Conservation (phyloP, 1,140 invertebrate species). For the Drosophila albomicans region DNA sequence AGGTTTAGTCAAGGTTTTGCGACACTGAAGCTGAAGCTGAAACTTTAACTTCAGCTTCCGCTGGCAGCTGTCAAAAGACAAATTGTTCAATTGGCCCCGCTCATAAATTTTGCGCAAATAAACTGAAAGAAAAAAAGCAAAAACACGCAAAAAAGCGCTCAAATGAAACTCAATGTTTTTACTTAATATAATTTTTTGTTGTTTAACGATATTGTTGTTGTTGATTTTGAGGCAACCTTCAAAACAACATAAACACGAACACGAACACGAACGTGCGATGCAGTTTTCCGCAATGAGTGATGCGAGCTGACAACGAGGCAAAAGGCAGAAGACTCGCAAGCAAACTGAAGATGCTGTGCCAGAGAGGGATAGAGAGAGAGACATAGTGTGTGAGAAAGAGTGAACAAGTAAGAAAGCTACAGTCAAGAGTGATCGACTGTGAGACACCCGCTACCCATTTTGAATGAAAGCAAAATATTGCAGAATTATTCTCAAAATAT, state of each 20-base stretch:
- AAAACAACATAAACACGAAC: conserved; percentile 57
- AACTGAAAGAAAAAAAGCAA: conserved; percentile 40
- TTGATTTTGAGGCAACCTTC: conserved; percentile 65
- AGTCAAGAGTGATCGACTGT: no score
- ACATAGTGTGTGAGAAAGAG: conserved; percentile 11
- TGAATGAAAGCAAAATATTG: no score
- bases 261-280: conserved; percentile 72
- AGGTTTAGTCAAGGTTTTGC: conserved; percentile 11
- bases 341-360: conserved; percentile 13
- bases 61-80: conserved; percentile 47
- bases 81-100: conserved; percentile 69
- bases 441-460: no score
- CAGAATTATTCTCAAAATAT: no score
- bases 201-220: conserved; percentile 4
- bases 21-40: background rate
- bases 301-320: conserved; percentile 14
- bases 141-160: background rate
- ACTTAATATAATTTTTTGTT: background rate
- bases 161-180: conserved; percentile 59
- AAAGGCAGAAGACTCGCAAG: background rate
- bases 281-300: conserved; percentile 75
- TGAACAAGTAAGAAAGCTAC: background rate
- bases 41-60: conserved; percentile 10
- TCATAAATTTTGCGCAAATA: conserved; percentile 47
- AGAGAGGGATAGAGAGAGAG: conserved; percentile 7